Conservation (phyloP, 2,113 vertebrate species). For the Nothobranchius kuhntae region DNA sequence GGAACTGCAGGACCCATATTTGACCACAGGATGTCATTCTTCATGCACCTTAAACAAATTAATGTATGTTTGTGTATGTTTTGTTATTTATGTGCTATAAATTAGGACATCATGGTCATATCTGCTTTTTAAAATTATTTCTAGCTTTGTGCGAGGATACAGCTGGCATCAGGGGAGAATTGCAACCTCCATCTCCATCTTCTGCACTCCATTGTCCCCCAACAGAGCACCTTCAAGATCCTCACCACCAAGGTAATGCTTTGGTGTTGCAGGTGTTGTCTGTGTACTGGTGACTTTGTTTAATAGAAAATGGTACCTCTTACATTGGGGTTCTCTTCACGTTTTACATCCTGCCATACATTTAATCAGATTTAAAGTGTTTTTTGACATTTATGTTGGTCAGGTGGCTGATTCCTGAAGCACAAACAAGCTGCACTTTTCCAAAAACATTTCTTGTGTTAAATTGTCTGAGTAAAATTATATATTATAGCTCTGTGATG, state of each 20-base stretch:
- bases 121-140: conserved; percentile 28
- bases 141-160: conserved; percentile 85
- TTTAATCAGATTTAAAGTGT: not conserved
- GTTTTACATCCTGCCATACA: not conserved
- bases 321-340: not conserved
- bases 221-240: conserved; percentile 91
- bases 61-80: not conserved
- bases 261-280: not conserved
- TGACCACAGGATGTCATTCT: no score
- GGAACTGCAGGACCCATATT: no score
- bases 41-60: no score
- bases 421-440: conserved; percentile 12
- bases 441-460: conserved; percentile 6
- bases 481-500: conserved; percentile 1
- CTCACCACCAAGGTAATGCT: conserved; percentile 89
- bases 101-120: not conserved
- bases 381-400: conserved; percentile 17
- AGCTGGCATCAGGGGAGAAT: conserved; percentile 85
- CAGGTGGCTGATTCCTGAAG: conserved; percentile 5
- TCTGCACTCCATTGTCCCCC: conserved; percentile 85
- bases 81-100: not conserved
- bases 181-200: conserved; percentile 85
- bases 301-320: not conserved
- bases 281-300: not conserved
- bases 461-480: conserved; percentile 26